Base-by-base conservation (phyloP, 2,888 invertebrate species). In the Tetheella fluctuosa region DNA sequence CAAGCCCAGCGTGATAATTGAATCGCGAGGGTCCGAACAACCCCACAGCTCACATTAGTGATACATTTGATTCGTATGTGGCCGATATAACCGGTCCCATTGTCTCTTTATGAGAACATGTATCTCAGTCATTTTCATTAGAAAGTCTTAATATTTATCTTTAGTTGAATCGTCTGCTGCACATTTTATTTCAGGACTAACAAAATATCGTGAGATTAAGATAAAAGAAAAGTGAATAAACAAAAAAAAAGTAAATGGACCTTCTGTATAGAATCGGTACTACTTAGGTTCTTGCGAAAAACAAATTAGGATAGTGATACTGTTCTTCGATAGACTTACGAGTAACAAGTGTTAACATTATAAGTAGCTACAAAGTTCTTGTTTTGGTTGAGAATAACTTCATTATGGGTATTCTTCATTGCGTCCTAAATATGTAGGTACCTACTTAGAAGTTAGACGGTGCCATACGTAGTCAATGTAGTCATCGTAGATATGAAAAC, bases 31-130 rank as follows among this genome's bases (percentile, higher is more conserved):
- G 90, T 86, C 86, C 74, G 71, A 58, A 68, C 71, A 76, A 79
- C 83, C 87, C 85, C 75, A 55, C 72, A 71, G 72, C 76, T 75
- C 76, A 74, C 83, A 86, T 88, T 87, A 86, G 84, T 84, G 86
- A 84, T 86, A 89, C 90, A 91, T 91, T 90, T 83, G 88, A 90
- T 88, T 90, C 87, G 81, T 85, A 87, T 90, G 85, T 80, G 81
- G 78, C 76, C 77, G 77, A 78, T 79, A 75, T 73, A 73, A 73
- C 79, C 70, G 69, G 64, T 71, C 67, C 76, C 71, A 81, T 81
- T 80, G 76, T 81, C 71, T 73, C 63, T 66, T 68, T 60, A 52
- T 52, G 57, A 61, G 65, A 64, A 61, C 65, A 63, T 55, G 57
- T 48, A 39, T 64, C 60, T 55, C 34, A 37, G 55, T 23, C 55